A percentile compares a stretch with the other conserved stretches of the same genome.
Conservation (phyloP, 2,888 invertebrate genomes). For the Leucophenga maculata region DNA sequence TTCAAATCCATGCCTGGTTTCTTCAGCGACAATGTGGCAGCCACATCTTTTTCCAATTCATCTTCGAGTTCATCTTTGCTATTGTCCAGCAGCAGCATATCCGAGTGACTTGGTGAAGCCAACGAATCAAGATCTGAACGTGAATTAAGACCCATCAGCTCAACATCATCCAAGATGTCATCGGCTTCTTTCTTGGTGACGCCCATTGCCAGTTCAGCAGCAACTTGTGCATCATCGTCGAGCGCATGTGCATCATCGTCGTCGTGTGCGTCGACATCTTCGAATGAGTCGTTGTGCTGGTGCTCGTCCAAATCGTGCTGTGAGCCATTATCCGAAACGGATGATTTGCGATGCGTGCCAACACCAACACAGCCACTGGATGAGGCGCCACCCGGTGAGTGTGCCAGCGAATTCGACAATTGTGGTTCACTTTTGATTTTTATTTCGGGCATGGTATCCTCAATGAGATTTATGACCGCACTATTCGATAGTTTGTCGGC, state of each 20-base stretch:
- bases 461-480: constrained; percentile 72
- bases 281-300: constrained; percentile 42
- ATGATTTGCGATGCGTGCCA: constrained; percentile 63
- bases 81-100: constrained; percentile 74
- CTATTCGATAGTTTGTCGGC: constrained; percentile 44
- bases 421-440: constrained; percentile 71
- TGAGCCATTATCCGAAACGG: constrained; percentile 53
- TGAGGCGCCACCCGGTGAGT: constrained; percentile 70
- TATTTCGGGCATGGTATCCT: constrained; percentile 61
- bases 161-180: constrained; percentile 69
- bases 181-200: constrained; percentile 69
- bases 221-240: constrained; percentile 30
- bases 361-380: constrained; percentile 43
- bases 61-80: constrained; percentile 80
- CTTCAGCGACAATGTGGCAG: constrained; percentile 71
- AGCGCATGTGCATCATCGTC: constrained; percentile 30
- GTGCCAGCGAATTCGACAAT: constrained; percentile 43
- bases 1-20: constrained; percentile 85
- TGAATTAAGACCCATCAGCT: constrained; percentile 69
- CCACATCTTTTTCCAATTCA: constrained; percentile 76
- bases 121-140: constrained; percentile 74
- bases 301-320: constrained; percentile 42
- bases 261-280: constrained; percentile 32
- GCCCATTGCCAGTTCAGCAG: constrained; percentile 42
- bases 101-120: constrained; percentile 74